A percentile compares a stretch with the other conserved stretches of the same genome.
Conservation (phyloP, 2,797 vertebrate species). For the Valencia hispanica region DNA sequence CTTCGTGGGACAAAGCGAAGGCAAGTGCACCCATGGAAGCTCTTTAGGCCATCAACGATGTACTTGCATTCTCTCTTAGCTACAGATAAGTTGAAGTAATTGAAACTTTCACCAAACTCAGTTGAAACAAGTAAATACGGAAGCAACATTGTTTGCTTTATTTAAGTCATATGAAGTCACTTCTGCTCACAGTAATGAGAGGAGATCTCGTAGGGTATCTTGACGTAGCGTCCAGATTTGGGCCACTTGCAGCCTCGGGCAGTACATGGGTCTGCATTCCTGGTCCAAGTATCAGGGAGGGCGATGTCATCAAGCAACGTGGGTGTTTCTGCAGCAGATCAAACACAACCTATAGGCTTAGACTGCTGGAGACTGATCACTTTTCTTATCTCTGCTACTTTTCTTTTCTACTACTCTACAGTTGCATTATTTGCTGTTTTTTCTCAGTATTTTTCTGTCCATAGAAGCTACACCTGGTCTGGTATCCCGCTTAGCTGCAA, state of each 20-base stretch:
- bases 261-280: conserved; percentile 61
- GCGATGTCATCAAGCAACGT: conserved; percentile 45
- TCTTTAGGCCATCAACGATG: background rate
- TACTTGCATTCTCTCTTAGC: background rate
- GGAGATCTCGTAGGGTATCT: conserved; percentile 48
- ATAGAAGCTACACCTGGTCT: too few relatives aligned
- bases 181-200: conserved; percentile 23
- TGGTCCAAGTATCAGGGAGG: fast-evolving
- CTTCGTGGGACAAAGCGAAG: background rate
- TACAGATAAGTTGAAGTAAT: background rate
- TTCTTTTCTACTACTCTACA: too few relatives aligned
- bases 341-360: background rate
- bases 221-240: background rate
- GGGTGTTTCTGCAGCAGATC: background rate
- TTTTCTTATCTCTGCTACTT: too few relatives aligned
- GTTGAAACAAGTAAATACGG: background rate
- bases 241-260: conserved; percentile 58
- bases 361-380: too few relatives aligned
- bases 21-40: conserved; percentile 1
- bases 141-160: background rate
- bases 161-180: background rate
- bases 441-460: too few relatives aligned
- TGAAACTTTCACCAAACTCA: background rate
- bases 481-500: too few relatives aligned
- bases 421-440: too few relatives aligned